A percentile compares a stretch with the other conserved stretches of the same genome.
phyloP scores from a whole-genome alignment of 2,888 invertebrate genomes.

The Melinaea marsaeus region DNA sequence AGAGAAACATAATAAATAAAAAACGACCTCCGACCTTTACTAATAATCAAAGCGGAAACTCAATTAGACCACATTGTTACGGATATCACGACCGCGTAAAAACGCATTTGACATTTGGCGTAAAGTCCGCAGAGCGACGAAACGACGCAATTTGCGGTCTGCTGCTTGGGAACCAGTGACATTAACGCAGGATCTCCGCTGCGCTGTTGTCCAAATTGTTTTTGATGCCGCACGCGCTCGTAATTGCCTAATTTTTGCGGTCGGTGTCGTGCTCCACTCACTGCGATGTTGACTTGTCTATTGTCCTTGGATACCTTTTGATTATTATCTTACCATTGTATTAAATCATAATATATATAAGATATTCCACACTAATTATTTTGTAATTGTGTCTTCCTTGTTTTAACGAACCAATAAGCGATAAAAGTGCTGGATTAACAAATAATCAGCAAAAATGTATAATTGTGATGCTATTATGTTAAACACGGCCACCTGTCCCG shows the following conservation, averaged over 20 bases:
- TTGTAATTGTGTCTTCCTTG: constrained; percentile 1
- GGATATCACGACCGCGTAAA: constrained; percentile 35
- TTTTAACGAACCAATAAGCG: constrained; percentile 19
- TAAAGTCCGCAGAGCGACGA: constrained; percentile 41
- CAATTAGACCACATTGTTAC: constrained; percentile 64
- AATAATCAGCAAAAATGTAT: not conserved
- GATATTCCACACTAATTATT: constrained; percentile 12
- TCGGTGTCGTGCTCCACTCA: constrained; percentile 31
- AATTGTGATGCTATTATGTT: constrained; percentile 17
- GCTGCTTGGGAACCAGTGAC: constrained; percentile 49
- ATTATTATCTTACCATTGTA: constrained; percentile 3
- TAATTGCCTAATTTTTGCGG: constrained; percentile 28
- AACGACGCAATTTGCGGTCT: constrained; percentile 54
- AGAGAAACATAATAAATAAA: not conserved
- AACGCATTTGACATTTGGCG: constrained; percentile 40
- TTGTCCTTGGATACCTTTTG: not conserved
- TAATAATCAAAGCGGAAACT: constrained; percentile 17
- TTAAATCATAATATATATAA: not conserved
- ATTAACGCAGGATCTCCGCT: constrained; percentile 61
- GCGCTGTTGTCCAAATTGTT: constrained; percentile 54
- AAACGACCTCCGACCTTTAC: constrained; percentile 19
- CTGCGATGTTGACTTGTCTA: constrained; percentile 8
- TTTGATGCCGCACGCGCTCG: constrained; percentile 57
- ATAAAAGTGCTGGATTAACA: constrained; percentile 8
- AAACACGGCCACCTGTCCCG: constrained; percentile 28